Base-by-base conservation (phyloP, 2,888 invertebrate genomes). In the Ophion obscuratus region DNA sequence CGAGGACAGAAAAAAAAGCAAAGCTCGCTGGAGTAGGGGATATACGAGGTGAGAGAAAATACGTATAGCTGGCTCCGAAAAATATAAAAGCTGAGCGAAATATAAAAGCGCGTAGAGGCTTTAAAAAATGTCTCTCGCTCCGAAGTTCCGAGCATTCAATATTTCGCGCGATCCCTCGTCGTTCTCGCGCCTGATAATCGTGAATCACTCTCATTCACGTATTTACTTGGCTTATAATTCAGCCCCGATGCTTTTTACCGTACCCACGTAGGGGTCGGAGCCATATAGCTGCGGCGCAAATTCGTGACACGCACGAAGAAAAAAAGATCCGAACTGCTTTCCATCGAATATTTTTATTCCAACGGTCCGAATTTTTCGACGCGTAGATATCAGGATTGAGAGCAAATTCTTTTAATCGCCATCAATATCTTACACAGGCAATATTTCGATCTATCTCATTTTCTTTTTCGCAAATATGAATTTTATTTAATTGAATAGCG, bases 11-110 rank as follows among this genome's bases (percentile, higher is more conserved):
- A 66, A 66, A 66, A 66, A 67, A 76, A 76, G 27, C 53, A 66
- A 62, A 2, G 31, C 6, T 57, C 27, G 20, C 27, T 27, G 31
- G 57, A 36, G 47, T 36, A 68, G 76, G 53, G 75, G 40, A 68
- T 61, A 40, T 59, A 57, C 61, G 68, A 31, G 40, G 68, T 57
- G 78, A 68, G 68, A 44, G 27, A 78, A 5, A 57, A 70, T 7
- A 61, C 17, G 53, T 27, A 7, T 79, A 61, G 86, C 83, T 87
- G 83, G 81, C 70, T 68, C 82, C 74, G 71, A 75, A 87, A 81
- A 83, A 80, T 66, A 75, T 70, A 71, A 78, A 77, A 62, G 24
- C 10, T 53, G 53, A 17, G 17, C 17, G 53, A 53, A 53, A 53
- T 53, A 53, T 17, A 14, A 53, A 53, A 53, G 53, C 14, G 53